phyloP scores from a whole-genome alignment of 2,797 vertebrate species.

The Tragopan temminckii region DNA sequence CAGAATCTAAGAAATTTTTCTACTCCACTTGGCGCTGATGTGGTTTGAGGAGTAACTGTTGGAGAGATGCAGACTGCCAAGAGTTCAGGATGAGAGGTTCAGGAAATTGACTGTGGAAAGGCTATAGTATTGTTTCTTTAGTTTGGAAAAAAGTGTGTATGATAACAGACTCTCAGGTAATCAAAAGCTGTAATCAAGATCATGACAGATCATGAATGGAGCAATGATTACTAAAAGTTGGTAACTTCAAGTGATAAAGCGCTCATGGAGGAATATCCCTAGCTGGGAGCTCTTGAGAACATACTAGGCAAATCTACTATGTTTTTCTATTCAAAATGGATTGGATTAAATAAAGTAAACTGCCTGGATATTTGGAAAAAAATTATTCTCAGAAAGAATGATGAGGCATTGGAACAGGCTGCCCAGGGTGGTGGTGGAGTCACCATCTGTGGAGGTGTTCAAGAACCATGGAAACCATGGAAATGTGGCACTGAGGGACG shows the following conservation, averaged over 20 bases:
- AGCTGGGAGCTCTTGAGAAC: not conserved
- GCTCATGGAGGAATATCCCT: not conserved
- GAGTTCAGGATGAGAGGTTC: not conserved
- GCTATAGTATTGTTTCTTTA: not conserved
- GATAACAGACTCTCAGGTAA: not conserved
- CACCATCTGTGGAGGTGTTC: too few relatives aligned
- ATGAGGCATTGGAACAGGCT: too few relatives aligned
- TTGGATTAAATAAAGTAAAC: not conserved
- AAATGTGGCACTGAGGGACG: too few relatives aligned
- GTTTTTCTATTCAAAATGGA: not conserved
- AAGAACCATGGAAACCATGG: too few relatives aligned
- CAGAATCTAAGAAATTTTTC: not conserved
- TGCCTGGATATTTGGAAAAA: too few relatives aligned
- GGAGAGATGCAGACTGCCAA: conserved; percentile 8
- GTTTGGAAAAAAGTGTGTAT: not conserved
- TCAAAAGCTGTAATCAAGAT: not conserved
- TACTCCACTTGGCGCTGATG: not conserved
- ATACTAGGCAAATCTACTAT: not conserved
- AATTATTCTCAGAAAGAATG: too few relatives aligned
- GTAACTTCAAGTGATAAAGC: not conserved
- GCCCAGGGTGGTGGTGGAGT: too few relatives aligned
- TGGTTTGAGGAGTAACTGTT: not conserved
- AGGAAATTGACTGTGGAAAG: not conserved
- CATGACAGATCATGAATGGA: not conserved
- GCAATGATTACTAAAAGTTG: not conserved